phyloP scores from a whole-genome alignment of 2,797 vertebrate genomes.

The Lutjanus campechanus region DNA sequence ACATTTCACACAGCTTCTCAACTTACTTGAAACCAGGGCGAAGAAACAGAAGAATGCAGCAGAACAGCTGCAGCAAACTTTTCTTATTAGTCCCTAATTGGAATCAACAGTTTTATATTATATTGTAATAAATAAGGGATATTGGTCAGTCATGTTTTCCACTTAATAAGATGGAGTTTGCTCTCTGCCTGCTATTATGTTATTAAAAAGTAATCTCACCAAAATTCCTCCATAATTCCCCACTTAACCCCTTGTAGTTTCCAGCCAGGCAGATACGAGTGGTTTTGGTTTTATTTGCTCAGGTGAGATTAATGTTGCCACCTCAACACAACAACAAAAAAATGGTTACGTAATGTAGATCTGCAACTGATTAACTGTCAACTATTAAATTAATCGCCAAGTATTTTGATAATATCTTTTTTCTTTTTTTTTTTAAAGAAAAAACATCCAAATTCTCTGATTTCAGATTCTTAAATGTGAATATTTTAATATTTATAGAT shows the following conservation, averaged over 20 bases:
- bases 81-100: background rate
- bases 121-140: background rate
- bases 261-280: background rate
- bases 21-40: too few species aligned
- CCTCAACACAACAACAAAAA: background rate
- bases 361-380: too few species aligned
- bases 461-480: too few species aligned
- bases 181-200: background rate
- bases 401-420: too few species aligned
- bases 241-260: background rate
- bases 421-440: too few species aligned
- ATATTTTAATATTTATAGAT: too few species aligned
- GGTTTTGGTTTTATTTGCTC: background rate
- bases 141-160: background rate
- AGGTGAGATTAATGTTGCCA: accelerated
- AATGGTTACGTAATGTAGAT: background rate
- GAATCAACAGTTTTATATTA: background rate
- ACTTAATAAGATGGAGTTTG: background rate
- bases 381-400: too few species aligned
- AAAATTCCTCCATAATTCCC: background rate
- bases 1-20: too few species aligned
- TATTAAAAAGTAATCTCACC: background rate
- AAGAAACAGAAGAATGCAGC: background rate
- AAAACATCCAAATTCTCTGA: too few species aligned
- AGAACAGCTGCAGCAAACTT: background rate